phyloP scores from a whole-genome alignment of 2,888 invertebrate species.

The Matsumyia berberina region DNA sequence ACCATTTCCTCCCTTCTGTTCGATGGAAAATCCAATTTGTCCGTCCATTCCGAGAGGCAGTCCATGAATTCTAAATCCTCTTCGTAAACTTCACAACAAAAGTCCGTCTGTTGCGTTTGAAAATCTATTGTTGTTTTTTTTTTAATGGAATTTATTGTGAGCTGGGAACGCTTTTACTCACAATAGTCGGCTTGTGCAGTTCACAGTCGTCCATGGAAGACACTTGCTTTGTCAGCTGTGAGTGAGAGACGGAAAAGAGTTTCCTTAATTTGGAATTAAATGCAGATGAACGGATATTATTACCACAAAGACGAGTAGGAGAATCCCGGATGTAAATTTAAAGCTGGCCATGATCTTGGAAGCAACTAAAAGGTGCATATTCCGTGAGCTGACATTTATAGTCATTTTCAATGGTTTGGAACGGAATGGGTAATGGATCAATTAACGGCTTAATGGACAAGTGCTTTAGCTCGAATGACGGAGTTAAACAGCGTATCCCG shows the following conservation, averaged over 20 bases:
- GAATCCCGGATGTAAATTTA: neutral
- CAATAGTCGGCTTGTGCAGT: constrained; percentile 78
- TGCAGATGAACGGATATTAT: neutral
- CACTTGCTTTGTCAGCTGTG: constrained; percentile 2
- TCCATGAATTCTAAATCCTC: constrained; percentile 77
- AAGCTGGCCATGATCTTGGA: constrained; percentile 18
- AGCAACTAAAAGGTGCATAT: neutral
- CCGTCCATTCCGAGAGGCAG: constrained; percentile 78
- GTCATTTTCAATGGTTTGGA: constrained; percentile 5
- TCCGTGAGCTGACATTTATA: neutral
- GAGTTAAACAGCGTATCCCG: neutral
- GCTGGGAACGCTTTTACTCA: constrained; percentile 36
- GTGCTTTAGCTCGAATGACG: neutral
- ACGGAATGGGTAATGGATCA: neutral
- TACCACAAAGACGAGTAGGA: constrained; percentile 4
- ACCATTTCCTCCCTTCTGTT: constrained; percentile 76
- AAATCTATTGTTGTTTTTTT: neutral
- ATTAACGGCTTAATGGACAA: neutral
- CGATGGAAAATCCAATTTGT: constrained; percentile 60
- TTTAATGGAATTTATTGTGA: neutral
- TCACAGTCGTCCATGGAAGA: constrained; percentile 78
- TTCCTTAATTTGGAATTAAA: neutral
- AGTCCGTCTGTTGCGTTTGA: constrained; percentile 78
- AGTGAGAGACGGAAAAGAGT: neutral
- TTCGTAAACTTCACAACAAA: constrained; percentile 80